Evolutionary conservation across 2,797 vertebrate genomes (phyloP).

Genomic region (Lithobates pipiens): DNA sequence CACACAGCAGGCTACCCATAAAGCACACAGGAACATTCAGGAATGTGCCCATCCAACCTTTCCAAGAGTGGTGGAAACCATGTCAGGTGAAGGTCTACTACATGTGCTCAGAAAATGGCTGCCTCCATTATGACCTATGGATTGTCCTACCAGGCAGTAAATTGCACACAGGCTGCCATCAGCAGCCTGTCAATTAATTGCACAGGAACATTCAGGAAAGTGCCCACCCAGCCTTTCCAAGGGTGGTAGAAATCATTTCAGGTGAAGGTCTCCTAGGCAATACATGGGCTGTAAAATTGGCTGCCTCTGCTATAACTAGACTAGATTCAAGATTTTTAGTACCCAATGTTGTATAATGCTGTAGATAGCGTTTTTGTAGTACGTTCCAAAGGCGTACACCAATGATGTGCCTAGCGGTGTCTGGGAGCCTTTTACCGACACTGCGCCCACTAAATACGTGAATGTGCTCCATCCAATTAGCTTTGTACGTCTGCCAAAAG

Average conservation of each 20-base stretch:
- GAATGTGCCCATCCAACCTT: too few species aligned
- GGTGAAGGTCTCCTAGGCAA: background rate
- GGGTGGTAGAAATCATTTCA: too few species aligned
- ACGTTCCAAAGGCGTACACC: background rate
- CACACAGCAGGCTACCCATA: too few species aligned
- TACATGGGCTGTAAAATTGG: background rate
- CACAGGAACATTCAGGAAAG: too few species aligned
- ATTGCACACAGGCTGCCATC: too few species aligned
- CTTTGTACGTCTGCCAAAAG: background rate
- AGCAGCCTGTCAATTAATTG: too few species aligned
- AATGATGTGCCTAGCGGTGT: constrained; percentile 32
- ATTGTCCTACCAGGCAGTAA: too few species aligned
- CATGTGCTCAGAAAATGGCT: background rate
- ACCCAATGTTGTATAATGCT: background rate
- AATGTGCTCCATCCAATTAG: constrained; percentile 6
- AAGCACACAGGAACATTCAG: too few species aligned
- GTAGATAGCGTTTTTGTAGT: constrained; percentile 3
- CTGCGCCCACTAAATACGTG: constrained; percentile 25
- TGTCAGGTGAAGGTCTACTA: too few species aligned
- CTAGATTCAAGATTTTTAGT: background rate
- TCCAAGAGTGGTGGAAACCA: too few species aligned
- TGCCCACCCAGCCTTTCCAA: too few species aligned
- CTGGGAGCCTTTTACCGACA: background rate
- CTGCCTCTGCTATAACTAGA: background rate
- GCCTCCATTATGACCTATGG: too few species aligned